These are phyloP conservation scores for Prunella fulvescens DNA, from an alignment of 2,113 vertebrate species.

Conservation along the genomic window DNA sequence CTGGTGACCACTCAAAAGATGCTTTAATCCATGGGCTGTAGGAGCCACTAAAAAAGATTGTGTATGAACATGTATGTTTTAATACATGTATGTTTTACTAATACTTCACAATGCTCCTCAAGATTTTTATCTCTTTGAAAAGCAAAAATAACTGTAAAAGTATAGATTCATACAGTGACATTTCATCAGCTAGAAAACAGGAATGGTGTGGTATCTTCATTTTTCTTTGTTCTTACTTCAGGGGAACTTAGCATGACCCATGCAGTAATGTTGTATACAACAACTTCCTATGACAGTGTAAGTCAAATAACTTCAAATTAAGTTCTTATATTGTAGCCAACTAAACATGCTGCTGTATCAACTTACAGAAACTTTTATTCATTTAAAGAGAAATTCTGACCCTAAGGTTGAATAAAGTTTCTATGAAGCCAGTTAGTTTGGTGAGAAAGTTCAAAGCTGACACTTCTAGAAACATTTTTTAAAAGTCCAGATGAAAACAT, in stretches of 20 bases:
- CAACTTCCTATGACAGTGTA: not conserved
- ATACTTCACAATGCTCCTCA: not conserved
- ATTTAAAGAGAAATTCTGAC: not conserved
- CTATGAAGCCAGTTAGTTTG: not conserved
- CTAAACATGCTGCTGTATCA: rapidly evolving
- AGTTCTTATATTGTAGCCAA: not conserved
- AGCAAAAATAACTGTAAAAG: not conserved
- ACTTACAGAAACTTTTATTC: not conserved
- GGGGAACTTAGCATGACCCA: not conserved
- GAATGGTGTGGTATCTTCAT: not conserved
- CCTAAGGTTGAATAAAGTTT: not conserved
- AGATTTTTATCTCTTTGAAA: not conserved
- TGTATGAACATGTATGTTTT: not conserved
- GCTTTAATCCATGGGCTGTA: not conserved
- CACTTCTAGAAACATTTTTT: not conserved
- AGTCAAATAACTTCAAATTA: not conserved
- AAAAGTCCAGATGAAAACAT: not conserved
- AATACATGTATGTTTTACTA: not conserved
- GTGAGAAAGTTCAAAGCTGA: not conserved
- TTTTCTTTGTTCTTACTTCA: not conserved
- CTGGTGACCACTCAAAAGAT: not conserved
- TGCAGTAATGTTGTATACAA: not conserved
- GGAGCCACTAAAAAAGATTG: not conserved
- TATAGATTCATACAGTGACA: not conserved
- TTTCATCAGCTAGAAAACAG: not conserved